Evolutionary conservation across 2,888 invertebrate genomes (phyloP), one percentile per base, ranked within the genome.

Genomic region (Agrochola lychnidis): DNA sequence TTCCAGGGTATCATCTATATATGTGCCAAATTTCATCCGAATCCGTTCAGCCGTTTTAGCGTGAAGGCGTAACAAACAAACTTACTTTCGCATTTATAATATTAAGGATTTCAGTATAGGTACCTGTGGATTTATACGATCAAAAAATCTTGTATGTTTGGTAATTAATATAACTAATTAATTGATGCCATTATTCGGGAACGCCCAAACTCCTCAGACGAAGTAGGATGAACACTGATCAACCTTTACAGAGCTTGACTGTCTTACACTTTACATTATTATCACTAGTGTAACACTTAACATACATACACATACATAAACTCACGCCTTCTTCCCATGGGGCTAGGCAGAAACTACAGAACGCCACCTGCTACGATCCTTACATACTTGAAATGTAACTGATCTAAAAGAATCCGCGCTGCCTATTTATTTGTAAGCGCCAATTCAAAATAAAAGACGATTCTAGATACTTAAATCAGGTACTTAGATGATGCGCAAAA

Each of bases 61-160:
- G n/a, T n/a, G n/a, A n/a, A n/a, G n/a, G n/a, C n/a, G n/a, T n/a
- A n/a, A n/a, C n/a, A n/a, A n/a, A n/a, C n/a, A n/a, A n/a, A n/a
- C n/a, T n/a, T n/a, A n/a, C n/a, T n/a, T n/a, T n/a, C n/a, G n/a
- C n/a, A n/a, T n/a, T n/a, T n/a, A n/a, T n/a, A n/a, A n/a, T n/a
- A n/a, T n/a, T n/a, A n/a, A n/a, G n/a, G n/a, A 30, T 53, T 40
- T 70, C 7, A 30, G 66, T 14, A 30, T 10, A 9, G 10, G 2
- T 48, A 22, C 12, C 5, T 68, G 36, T 40, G 70, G n/a, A 69
- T 71, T 59, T 42, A n/a, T 16, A 73, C 25, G 45, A 72, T 14
- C 10, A 45, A 6, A 57, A 25, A 40, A 48, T 59, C 10, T 64
- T 48, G 16, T 57, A n/a, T n/a, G 45, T 66, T 30, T 59, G 59